Evolutionary conservation across 2,888 invertebrate species (phyloP), one percentile per base, ranked within the genome.

Genomic region (Hemistola chrysoprasaria): DNA sequence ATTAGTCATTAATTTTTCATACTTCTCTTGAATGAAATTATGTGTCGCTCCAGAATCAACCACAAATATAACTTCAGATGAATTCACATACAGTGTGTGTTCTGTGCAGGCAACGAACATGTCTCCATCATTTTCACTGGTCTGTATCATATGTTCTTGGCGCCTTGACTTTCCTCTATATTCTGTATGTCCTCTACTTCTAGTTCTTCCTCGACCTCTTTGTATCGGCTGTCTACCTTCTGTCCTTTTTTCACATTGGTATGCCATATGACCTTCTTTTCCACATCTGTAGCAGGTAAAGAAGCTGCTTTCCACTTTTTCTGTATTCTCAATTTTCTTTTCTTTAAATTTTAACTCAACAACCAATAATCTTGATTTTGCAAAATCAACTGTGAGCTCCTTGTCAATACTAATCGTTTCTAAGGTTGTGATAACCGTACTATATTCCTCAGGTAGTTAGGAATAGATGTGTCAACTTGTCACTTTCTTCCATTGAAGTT

Each of bases 381-480:
- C 6, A 8, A 32, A 32, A 6, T 32, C 32, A 8, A 32, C 4
- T 1, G 6, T 32, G n/a, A 23, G 8, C 0, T 32, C 11, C 8
- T 32, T 23, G 8, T 24, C 24, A 3, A 16, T 16, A n/a, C n/a
- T n/a, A 11, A 32, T 32, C 3, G 32, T 32, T 32, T 32, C 24
- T 24, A 32, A 16, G 8, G 32, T 22, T n/a, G 28, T 36, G 6
- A 50, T 40, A 2, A 38, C 39, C 4, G 25, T 39, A 2, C 41
- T 24, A 8, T 36, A 44, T 3, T 31, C 26, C 1, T 31, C 20
- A 0, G 38, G 36, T 21, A 47, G 41, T 41, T 1, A 40, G 8
- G 4, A 46, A 27, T 3, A 46, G 10, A 8, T 50, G 34, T 9
- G 26, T 30, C 1, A 51, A 20, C 25, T 47, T 44, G 8, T 51